Percentiles rank a stretch among this genome's conserved stretches.
phyloP scores from a whole-genome alignment of 2,113 vertebrate genomes.

The Pogona vitticeps region DNA sequence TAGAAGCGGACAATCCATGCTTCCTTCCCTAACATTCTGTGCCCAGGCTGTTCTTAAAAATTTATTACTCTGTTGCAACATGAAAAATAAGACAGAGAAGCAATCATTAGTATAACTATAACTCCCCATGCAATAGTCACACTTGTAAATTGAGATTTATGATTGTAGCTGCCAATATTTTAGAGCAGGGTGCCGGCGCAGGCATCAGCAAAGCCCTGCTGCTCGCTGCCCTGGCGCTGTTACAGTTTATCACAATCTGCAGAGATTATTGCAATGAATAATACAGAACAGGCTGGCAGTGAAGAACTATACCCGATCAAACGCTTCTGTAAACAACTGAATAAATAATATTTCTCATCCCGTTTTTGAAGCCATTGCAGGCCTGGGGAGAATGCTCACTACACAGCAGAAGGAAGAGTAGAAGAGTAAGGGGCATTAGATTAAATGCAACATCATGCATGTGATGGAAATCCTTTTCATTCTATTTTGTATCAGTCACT shows the following conservation, averaged over 20 bases:
- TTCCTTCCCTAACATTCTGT: conserved; percentile 65
- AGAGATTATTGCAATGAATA: conserved; percentile 77
- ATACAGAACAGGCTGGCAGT: conserved; percentile 78
- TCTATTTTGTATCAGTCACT: conserved; percentile 2
- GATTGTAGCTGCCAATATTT: conserved; percentile 79
- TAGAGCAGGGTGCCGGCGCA: conserved; percentile 68
- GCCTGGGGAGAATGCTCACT: conserved; percentile 68
- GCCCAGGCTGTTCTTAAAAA: conserved; percentile 82
- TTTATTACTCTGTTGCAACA: conserved; percentile 86
- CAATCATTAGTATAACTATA: conserved; percentile 83
- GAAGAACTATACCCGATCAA: conserved; percentile 77
- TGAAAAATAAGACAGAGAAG: conserved; percentile 85
- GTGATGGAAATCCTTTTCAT: background rate
- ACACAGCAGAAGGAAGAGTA: conserved; percentile 46
- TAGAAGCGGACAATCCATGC: conserved; percentile 21
- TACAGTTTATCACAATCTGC: conserved; percentile 77
- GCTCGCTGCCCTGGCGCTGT: conserved; percentile 68
- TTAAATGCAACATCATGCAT: conserved; percentile 1
- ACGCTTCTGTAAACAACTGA: conserved; percentile 77
- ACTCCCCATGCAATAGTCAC: conserved; percentile 78
- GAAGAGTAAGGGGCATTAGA: background rate
- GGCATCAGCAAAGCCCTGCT: conserved; percentile 66
- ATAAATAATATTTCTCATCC: conserved; percentile 76
- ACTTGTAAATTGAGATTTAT: conserved; percentile 87
- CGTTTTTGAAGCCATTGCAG: conserved; percentile 60